phyloP scores from a whole-genome alignment of 2,797 vertebrate genomes.

The Mormyrops boulengeri region DNA sequence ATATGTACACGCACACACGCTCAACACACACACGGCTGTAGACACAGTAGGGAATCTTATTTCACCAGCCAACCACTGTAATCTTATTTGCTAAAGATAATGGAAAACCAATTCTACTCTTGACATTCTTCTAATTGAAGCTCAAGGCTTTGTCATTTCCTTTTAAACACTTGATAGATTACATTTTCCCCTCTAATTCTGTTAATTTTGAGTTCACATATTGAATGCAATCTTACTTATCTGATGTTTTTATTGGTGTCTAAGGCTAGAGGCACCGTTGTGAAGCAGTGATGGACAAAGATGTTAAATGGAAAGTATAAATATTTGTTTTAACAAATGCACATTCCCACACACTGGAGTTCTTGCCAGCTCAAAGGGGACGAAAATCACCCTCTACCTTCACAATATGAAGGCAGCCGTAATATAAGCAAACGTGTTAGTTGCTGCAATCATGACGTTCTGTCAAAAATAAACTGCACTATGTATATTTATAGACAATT shows the following conservation, averaged over 20 bases:
- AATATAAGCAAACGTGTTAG: not conserved
- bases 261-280: not conserved
- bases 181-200: not conserved
- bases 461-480: not conserved
- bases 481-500: constrained; percentile 10
- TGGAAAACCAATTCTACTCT: not conserved
- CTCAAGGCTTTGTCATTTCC: constrained; percentile 1
- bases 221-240: constrained; percentile 9
- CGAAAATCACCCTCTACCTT: not conserved
- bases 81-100: constrained; percentile 11
- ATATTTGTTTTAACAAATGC: not conserved
- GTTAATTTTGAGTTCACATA: not conserved
- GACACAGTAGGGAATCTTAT: constrained; percentile 25
- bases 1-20: constrained; percentile 22
- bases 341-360: not conserved
- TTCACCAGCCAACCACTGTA: constrained; percentile 6
- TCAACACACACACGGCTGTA: constrained; percentile 14
- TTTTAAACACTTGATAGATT: not conserved
- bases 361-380: not conserved
- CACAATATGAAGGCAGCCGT: not conserved
- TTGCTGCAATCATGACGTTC: not conserved
- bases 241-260: not conserved
- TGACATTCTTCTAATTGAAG: constrained; percentile 8
- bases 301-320: not conserved
- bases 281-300: not conserved